Conservation (phyloP, 2,888 invertebrate genomes). For the Eupeodes luniger region DNA sequence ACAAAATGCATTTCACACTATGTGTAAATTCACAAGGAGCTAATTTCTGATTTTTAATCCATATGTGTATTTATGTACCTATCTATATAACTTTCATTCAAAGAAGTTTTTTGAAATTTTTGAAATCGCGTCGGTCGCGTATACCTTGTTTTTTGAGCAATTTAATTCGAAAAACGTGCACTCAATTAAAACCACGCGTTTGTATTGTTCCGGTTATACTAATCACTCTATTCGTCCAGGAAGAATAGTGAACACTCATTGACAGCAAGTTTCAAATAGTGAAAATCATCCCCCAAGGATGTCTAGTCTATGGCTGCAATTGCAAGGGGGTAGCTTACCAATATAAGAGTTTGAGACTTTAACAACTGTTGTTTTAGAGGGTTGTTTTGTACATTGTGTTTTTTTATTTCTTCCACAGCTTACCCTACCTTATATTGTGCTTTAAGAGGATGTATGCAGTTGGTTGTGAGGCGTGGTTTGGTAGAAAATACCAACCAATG, state of each 20-base stretch:
- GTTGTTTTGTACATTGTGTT: background rate
- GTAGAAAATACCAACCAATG: background rate
- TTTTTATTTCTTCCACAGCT: constrained; percentile 15
- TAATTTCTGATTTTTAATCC: too few relatives aligned
- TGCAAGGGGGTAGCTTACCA: background rate
- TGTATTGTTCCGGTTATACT: constrained; percentile 65
- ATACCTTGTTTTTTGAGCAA: constrained; percentile 60
- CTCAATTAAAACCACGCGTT: constrained; percentile 70
- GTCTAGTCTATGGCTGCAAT: constrained; percentile 37
- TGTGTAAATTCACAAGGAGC: too few relatives aligned
- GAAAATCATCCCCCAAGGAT: constrained; percentile 50
- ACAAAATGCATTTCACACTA: too few relatives aligned
- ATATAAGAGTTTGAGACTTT: background rate
- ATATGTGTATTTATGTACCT: too few relatives aligned
- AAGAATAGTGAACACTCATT: constrained; percentile 53
- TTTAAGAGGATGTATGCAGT: background rate
- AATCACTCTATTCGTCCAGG: constrained; percentile 64
- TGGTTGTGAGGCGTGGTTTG: background rate
- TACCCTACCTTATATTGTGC: background rate
- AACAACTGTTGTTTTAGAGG: background rate
- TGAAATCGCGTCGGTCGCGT: background rate
- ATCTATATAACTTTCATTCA: background rate
- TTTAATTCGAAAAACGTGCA: constrained; percentile 75
- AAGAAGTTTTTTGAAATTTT: background rate
- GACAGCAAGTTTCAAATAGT: background rate